Percentiles rank a stretch among this genome's conserved stretches.
Evolutionary conservation across 2,797 vertebrate species (phyloP).

Genomic region (Gambelia wislizenii): DNA sequence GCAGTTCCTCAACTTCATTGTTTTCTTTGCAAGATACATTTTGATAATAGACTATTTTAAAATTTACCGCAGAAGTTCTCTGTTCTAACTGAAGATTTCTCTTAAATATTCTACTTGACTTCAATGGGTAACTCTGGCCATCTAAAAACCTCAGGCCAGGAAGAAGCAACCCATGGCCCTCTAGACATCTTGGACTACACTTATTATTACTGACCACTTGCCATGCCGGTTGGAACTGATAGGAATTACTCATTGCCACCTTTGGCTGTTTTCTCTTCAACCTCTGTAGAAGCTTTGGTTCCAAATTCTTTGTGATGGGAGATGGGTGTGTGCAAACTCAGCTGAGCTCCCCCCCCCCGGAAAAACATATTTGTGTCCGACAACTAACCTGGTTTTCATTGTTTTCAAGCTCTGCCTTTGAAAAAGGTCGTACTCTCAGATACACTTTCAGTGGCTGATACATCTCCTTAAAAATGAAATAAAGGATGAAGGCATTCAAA

Average conservation of each 20-base stretch:
- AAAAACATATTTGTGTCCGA: neutral
- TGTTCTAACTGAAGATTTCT: neutral
- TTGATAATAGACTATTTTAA: neutral
- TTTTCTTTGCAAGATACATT: neutral
- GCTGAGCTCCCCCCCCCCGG: neutral
- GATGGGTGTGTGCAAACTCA: neutral
- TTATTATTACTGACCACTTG: neutral
- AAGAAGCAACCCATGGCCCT: neutral
- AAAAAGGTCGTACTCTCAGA: slow-evolving; percentile 88
- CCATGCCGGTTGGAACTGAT: neutral
- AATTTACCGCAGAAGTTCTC: neutral
- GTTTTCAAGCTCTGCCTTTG: slow-evolving; percentile 82
- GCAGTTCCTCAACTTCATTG: neutral
- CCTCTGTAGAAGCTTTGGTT: neutral
- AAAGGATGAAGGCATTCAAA: neutral
- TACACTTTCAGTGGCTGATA: slow-evolving; percentile 86
- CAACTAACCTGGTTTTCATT: slow-evolving; percentile 85
- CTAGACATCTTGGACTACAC: neutral
- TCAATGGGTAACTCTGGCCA: neutral
- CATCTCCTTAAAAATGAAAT: slow-evolving; percentile 22
- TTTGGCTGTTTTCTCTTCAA: neutral
- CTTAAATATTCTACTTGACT: neutral
- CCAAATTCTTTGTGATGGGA: neutral
- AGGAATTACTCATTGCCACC: neutral
- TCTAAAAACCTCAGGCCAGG: neutral